Evolutionary conservation across 2,797 vertebrate genomes (phyloP).

Genomic region (Kryptopterus vitreolus): DNA sequence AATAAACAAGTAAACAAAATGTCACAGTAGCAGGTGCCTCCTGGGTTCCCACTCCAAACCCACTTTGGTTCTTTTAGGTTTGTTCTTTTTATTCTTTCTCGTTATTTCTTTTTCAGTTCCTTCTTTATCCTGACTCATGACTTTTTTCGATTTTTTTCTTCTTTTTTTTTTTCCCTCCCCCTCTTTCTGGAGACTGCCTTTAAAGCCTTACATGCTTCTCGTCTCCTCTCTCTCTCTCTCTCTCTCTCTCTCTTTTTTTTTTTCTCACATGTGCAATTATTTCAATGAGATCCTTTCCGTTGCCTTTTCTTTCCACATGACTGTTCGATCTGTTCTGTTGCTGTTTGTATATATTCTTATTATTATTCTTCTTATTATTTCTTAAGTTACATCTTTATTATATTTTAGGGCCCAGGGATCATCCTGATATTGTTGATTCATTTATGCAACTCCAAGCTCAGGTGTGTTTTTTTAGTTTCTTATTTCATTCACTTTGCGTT

Average conservation of each 20-base stretch:
- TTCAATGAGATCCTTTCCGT: slow-evolving; percentile 88
- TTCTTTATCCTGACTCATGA: slow-evolving; percentile 74
- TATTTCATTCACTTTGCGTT: slow-evolving; percentile 99
- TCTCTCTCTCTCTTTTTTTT: slow-evolving; percentile 79
- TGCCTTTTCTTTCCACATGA: slow-evolving; percentile 89
- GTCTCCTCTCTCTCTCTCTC: slow-evolving; percentile 70
- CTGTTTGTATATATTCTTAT: slow-evolving; percentile 99
- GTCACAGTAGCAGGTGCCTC: slow-evolving; percentile 81
- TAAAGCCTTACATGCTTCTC: slow-evolving; percentile 91
- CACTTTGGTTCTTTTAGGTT: slow-evolving; percentile 69
- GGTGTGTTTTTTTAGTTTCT: slow-evolving; percentile 99
- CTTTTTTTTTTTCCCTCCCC: slow-evolving; percentile 73
- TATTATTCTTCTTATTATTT: slow-evolving; percentile 87
- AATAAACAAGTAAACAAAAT: slow-evolving; percentile 16
- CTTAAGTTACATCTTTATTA: slow-evolving; percentile 99
- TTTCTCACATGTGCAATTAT: slow-evolving; percentile 89
- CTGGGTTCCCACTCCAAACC: slow-evolving; percentile 84
- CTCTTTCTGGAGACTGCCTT: slow-evolving; percentile 94
- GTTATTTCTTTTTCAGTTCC: slow-evolving; percentile 83
- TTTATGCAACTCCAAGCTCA: slow-evolving; percentile 99
- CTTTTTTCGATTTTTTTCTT: slow-evolving; percentile 83
- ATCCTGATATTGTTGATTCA: slow-evolving; percentile 99
- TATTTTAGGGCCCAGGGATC: slow-evolving; percentile 99
- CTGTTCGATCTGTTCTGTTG: slow-evolving; percentile 99
- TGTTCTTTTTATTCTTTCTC: slow-evolving; percentile 82